Evolutionary conservation across 2,888 invertebrate species (phyloP), one percentile per base, ranked within the genome.

Genomic region (Peribatodes rhomboidaria): DNA sequence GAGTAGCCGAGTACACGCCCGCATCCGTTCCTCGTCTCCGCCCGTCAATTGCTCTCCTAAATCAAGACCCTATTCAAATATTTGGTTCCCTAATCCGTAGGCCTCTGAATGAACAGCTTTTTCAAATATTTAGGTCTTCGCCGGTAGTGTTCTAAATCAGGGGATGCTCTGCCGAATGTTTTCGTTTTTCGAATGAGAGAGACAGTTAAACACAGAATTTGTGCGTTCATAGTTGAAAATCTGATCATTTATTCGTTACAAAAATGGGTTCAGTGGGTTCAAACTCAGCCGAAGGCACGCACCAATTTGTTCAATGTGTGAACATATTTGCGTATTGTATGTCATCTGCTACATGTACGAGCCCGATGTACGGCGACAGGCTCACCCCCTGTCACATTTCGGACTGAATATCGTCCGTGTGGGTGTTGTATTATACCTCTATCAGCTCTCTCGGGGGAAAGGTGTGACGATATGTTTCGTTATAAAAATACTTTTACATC

Each of bases 21-120:
- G 75, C 71, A 79, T 75, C 58, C 56, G 54, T 61, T 56, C 31
- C 31, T 35, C 53, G 46, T 16, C 31, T 42, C 35, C 35, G 8
- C 0, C 35, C 67, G 72, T 73, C 73, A 71, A 65, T 70, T 66
- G 69, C 54, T 65, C 53, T 42, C 58, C 65, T 55, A 50, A 54
- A 57, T 64, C 54, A 64, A 33, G 53, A 27, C 37, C 58, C 59
- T 59, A 64, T 59, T 64, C 55, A 65, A 65, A 65, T 65, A 65
- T 60, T 65, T 64, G 65, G 31, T 41, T 39, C 16, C 58, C 41
- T 54, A 47, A 64, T 58, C 53, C 53, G 63, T 42, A 61, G 42
- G 39, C 8, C 11, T 22, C 46, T 50, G 50, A 56, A 62, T 56
- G 61, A 62, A 56, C 58, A 59, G 47, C 47, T 41, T 41, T 58